A percentile compares a stretch with the other conserved stretches of the same genome.
These are phyloP conservation scores for Drosophila carrolli DNA, from an alignment of 1,140 invertebrate species.

Conservation along the genomic window DNA sequence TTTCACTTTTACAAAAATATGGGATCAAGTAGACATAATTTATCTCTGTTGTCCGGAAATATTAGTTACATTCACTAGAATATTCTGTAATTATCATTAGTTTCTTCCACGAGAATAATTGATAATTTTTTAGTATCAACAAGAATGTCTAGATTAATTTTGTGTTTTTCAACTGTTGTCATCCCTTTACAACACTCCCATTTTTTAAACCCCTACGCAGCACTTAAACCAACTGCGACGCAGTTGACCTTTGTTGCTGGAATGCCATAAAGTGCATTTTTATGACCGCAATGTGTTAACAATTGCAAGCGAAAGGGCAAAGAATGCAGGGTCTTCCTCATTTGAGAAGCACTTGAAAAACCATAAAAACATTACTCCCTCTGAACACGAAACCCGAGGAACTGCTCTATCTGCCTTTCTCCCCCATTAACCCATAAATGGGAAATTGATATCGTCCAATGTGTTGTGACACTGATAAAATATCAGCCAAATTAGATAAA, in stretches of 20 bases:
- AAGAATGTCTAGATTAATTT: no score
- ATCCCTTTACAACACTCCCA: neutral
- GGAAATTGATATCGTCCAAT: constrained; percentile 52
- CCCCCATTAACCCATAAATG: constrained; percentile 19
- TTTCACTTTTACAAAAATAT: constrained; percentile 4
- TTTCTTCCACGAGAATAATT: no score
- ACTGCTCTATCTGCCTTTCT: constrained; percentile 1
- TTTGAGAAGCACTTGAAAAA: constrained; percentile 53
- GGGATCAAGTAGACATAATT: constrained; percentile 1
- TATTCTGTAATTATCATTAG: no score
- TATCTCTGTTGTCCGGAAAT: neutral
- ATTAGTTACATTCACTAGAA: no score
- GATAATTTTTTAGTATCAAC: neutral
- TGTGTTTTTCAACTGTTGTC: neutral
- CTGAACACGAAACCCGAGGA: constrained; percentile 47
- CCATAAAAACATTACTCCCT: constrained; percentile 16
- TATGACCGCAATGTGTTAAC: constrained; percentile 24
- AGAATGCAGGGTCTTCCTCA: constrained; percentile 13
- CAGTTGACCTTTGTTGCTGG: constrained; percentile 19
- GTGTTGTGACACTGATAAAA: constrained; percentile 49
- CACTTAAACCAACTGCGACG: constrained; percentile 13
- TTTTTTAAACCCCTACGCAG: neutral
- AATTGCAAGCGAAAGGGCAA: constrained; percentile 2
- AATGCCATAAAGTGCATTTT: constrained; percentile 37
- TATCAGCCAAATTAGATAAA: constrained; percentile 58